Conservation (phyloP, 1,140 invertebrate genomes). For the Temnothorax curvispinosus region DNA sequence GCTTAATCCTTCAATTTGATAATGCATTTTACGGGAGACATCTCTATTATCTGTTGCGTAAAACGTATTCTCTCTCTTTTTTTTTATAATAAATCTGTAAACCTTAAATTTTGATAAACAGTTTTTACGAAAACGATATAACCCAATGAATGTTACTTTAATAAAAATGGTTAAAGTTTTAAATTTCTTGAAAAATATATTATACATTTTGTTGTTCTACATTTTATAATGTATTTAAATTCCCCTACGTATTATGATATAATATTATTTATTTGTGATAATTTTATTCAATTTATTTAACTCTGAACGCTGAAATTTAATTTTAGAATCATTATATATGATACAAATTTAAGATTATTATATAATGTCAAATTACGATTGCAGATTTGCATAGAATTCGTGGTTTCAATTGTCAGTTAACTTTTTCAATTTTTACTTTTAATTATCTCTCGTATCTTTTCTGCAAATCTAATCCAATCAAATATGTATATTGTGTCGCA, state of each 20-base stretch:
- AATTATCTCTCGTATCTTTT: too few relatives aligned
- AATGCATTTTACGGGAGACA: constrained; percentile 18
- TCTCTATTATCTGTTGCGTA: background rate
- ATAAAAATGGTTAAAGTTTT: background rate
- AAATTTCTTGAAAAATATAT: background rate
- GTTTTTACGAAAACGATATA: background rate
- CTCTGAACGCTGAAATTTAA: background rate
- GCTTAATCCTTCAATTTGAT: constrained; percentile 29
- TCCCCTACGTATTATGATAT: background rate
- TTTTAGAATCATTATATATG: background rate
- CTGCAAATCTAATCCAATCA: background rate
- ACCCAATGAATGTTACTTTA: background rate
- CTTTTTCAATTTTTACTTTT: background rate
- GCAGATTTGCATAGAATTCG: background rate
- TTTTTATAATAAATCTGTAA: background rate
- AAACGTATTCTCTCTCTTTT: background rate
- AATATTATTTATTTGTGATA: background rate
- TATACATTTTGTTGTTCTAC: background rate
- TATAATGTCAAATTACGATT: background rate
- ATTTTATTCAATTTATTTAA: constrained; percentile 5
- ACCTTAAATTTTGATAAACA: background rate
- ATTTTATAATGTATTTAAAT: background rate
- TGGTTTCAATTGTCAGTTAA: background rate
- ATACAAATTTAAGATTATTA: background rate
- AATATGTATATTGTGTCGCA: background rate